Evolutionary conservation across 2,797 vertebrate genomes (phyloP), one percentile per base, ranked within the genome.

Genomic region (Cyprinodon diabolis): DNA sequence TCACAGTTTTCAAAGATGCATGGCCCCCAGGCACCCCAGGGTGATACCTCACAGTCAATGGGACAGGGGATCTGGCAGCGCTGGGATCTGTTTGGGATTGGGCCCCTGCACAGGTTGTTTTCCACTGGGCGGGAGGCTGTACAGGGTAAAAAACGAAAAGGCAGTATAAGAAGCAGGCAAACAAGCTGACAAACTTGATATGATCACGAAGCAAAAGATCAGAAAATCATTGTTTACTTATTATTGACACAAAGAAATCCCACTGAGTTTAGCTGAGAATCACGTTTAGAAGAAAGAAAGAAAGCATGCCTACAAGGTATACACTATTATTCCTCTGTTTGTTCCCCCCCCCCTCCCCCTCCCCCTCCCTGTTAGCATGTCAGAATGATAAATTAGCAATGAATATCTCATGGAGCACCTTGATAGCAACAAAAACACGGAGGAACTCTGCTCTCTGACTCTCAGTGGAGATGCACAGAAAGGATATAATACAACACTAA

Each of bases 1-100:
- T 95, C 94, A 73, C 98, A 99, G 90, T 93, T 98, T 92, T 99
- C 98, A 17, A 96, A 97, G 81, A 97, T 97, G 82, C 98, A 99
- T 0, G 96, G 96, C 43, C 98, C 97, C 98, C 98, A 99, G 47
- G 97, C 97, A 1, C 95, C 96, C 98, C 98, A 99, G 0, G 95
- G 90, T 0, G 98, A 99, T 79, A 98, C 96, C 71, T 97, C 94
- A 35, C 98, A 99, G 87, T 98, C 97, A 19, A 94, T 92, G 68
- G 98, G 98, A 85, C 98, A 99, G 6, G 96, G 93, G 52, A 98
- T 95, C 52, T 97, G 96, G 87, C 98, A 99, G 60, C 97, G 91
- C 83, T 98, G 97, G 23, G 96, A 97, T 37, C 95, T 95, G 90
- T 95, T 97, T 47, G 96, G 96, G 77, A 94, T 68, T 4, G 93